These are phyloP conservation scores for Cromileptes altivelis DNA, from an alignment of 2,113 vertebrate species.

Conservation along the genomic window DNA sequence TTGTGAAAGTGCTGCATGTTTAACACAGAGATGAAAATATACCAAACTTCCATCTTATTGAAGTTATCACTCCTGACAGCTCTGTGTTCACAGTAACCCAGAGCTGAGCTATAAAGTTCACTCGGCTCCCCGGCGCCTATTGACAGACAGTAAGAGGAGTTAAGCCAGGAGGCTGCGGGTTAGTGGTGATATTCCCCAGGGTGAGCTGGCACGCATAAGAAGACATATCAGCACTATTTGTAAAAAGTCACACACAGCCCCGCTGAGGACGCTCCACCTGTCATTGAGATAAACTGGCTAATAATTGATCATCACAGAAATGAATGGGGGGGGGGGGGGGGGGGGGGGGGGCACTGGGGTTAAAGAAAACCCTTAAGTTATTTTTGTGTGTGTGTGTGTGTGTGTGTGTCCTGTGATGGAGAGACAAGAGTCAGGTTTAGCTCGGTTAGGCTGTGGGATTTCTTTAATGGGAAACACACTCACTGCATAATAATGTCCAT, in stretches of 20 bases:
- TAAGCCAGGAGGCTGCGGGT: conserved; percentile 53
- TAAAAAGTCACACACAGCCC: conserved; percentile 76
- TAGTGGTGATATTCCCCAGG: conserved; percentile 31
- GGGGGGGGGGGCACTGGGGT: conserved; percentile 48
- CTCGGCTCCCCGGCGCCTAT: conserved; percentile 22
- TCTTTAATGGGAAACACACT: conserved; percentile 43
- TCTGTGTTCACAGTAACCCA: neutral
- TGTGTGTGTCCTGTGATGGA: conserved; percentile 6
- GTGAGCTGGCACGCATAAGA: conserved; percentile 45
- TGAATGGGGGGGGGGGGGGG: conserved; percentile 71
- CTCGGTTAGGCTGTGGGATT: conserved; percentile 23
- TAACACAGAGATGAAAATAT: neutral
- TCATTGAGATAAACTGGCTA: conserved; percentile 76
- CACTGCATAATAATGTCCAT: conserved; percentile 41
- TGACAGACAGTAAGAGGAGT: conserved; percentile 51
- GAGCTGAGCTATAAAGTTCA: neutral
- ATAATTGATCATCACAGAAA: conserved; percentile 84
- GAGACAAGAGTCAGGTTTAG: conserved; percentile 13
- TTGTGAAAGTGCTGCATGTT: neutral
- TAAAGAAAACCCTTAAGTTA: conserved; percentile 32
- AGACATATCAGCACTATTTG: conserved; percentile 84
- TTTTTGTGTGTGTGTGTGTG: conserved; percentile 20
- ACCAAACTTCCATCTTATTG: neutral
- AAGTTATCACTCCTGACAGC: neutral
- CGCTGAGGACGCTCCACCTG: conserved; percentile 65